phyloP scores from a whole-genome alignment of 2,797 vertebrate species.

The Myotis planiceps region DNA sequence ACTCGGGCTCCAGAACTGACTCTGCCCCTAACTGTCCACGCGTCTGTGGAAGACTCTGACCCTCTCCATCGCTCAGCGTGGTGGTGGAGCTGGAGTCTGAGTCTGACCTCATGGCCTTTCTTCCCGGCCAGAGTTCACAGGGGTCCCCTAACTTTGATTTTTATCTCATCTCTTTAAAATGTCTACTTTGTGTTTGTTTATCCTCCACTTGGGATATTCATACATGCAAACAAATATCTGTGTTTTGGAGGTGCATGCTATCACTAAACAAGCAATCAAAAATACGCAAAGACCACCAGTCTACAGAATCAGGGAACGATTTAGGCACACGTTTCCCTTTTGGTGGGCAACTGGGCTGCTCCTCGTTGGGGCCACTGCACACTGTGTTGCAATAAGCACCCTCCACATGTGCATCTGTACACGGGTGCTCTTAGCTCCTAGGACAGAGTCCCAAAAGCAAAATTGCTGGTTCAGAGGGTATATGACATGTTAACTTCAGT shows the following conservation, averaged over 20 bases:
- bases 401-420: rapidly evolving
- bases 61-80: not conserved
- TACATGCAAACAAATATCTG: not conserved
- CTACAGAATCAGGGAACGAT: not conserved
- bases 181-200: slow-evolving; percentile 15
- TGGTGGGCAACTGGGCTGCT: not conserved
- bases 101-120: not conserved
- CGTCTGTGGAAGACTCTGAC: not conserved
- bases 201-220: not conserved
- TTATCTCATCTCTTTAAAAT: not conserved
- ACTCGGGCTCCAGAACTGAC: not conserved
- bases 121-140: not conserved
- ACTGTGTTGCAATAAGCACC: not conserved
- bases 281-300: not conserved
- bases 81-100: not conserved
- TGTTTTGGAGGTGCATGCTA: not conserved
- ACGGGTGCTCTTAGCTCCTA: rapidly evolving
- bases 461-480: not conserved
- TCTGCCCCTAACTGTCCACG: not conserved
- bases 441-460: not conserved
- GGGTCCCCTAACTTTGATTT: not conserved
- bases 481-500: not conserved
- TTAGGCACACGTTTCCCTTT: not conserved
- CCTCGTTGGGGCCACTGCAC: not conserved
- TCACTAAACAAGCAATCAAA: not conserved